Conservation (phyloP, 2,113 vertebrate genomes). For the Rhinogobius similis region DNA sequence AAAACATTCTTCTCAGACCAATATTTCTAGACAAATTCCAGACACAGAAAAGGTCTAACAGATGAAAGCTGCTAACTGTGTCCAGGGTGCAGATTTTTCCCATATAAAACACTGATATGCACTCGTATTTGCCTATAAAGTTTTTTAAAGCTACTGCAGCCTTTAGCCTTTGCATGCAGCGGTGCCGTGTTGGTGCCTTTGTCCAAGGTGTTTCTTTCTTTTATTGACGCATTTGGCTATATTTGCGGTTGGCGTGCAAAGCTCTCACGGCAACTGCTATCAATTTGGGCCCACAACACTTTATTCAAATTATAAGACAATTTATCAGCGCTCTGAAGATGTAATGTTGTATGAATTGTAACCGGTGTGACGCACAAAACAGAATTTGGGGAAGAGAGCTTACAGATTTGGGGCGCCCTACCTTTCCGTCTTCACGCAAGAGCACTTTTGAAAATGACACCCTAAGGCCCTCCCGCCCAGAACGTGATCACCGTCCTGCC, state of each 20-base stretch:
- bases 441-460: slow-evolving; percentile 36
- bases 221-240: slow-evolving; percentile 45
- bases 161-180: slow-evolving; percentile 7
- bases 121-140: background rate
- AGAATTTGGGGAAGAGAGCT: slow-evolving; percentile 39
- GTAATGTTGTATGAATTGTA: slow-evolving; percentile 40
- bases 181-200: slow-evolving; percentile 13
- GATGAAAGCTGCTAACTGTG: slow-evolving; percentile 11
- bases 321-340: slow-evolving; percentile 52
- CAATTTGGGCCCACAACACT: slow-evolving; percentile 37
- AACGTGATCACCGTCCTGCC: slow-evolving; percentile 11
- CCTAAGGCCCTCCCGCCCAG: slow-evolving; percentile 21
- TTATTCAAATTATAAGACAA: slow-evolving; percentile 55
- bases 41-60: background rate
- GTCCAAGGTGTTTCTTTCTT: slow-evolving; percentile 32
- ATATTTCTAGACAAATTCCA: background rate
- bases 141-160: slow-evolving; percentile 20
- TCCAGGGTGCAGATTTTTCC: slow-evolving; percentile 8
- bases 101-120: slow-evolving; percentile 3
- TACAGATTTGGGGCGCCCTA: slow-evolving; percentile 35
- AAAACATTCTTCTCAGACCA: background rate
- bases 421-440: slow-evolving; percentile 33
- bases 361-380: slow-evolving; percentile 60
- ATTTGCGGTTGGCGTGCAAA: slow-evolving; percentile 39
- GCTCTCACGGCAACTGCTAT: slow-evolving; percentile 48